phyloP scores from a whole-genome alignment of 1,140 invertebrate species.

The Pseudomyrmex gracilis region DNA sequence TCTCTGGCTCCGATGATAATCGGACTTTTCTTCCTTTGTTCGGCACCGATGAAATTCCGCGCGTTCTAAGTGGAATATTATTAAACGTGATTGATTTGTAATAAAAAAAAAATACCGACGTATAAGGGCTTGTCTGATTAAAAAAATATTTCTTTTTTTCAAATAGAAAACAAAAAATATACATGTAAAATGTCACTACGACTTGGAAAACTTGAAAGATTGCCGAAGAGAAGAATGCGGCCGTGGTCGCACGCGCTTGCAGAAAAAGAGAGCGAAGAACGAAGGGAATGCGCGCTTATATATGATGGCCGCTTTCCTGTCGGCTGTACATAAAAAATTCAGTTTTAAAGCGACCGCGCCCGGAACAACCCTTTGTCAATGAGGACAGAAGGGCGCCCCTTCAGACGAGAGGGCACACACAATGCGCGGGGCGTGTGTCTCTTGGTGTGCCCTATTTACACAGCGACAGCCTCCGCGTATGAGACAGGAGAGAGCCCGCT shows the following conservation, averaged over 20 bases:
- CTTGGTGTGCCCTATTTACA: conserved; percentile 77
- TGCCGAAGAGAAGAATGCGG: conserved; percentile 19
- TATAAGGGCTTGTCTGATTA: no score
- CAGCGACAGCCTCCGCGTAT: conserved; percentile 73
- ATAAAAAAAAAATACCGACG: no score
- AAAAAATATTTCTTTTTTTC: neutral
- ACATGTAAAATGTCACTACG: neutral
- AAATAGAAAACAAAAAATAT: no score
- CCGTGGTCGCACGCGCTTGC: conserved; percentile 29
- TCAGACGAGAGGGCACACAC: conserved; percentile 69
- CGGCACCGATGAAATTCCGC: conserved; percentile 23
- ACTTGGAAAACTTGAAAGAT: no score
- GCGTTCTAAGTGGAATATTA: neutral
- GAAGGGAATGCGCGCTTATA: conserved; percentile 51
- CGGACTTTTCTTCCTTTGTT: conserved; percentile 43
- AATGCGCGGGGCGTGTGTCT: conserved; percentile 76
- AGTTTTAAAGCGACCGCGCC: conserved; percentile 72
- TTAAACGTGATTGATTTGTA: neutral
- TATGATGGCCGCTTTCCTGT: conserved; percentile 79
- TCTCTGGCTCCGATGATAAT: conserved; percentile 27
- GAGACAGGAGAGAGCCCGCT: conserved; percentile 51
- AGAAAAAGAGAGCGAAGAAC: conserved; percentile 55
- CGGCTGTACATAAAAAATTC: conserved; percentile 76
- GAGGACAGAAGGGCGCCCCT: conserved; percentile 76
- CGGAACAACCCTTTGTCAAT: conserved; percentile 76